Conservation (phyloP, 2,113 vertebrate species). For the Columba livia region DNA sequence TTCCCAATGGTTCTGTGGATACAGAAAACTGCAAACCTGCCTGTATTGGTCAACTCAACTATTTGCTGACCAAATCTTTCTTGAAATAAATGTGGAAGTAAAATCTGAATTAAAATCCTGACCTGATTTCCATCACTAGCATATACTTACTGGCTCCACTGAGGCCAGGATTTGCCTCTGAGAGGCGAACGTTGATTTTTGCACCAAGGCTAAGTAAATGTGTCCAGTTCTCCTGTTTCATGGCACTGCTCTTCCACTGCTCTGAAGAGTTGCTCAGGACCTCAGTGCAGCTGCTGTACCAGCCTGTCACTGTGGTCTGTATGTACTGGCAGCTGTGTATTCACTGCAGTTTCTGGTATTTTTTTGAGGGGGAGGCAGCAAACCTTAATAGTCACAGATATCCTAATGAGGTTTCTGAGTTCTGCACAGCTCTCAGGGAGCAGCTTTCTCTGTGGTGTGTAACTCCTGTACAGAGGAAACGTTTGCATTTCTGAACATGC, state of each 20-base stretch:
- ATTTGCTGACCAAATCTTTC: background rate
- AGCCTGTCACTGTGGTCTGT: background rate
- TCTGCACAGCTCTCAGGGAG: background rate
- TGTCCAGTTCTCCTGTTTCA: background rate
- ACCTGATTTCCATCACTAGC: background rate
- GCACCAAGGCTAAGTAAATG: background rate
- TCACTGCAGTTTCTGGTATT: background rate
- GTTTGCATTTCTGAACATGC: conserved; percentile 8
- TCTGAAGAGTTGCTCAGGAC: background rate
- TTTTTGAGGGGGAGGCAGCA: background rate
- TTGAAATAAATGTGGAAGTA: conserved; percentile 3
- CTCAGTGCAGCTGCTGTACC: background rate
- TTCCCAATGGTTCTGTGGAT: background rate
- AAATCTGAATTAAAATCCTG: background rate
- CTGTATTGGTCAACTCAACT: background rate
- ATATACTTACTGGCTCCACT: background rate
- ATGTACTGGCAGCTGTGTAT: background rate
- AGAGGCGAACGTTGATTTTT: background rate
- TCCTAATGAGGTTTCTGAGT: background rate
- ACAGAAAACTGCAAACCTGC: background rate
- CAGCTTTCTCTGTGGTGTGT: background rate
- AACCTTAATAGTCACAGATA: background rate
- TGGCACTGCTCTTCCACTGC: background rate
- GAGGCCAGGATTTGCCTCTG: background rate
- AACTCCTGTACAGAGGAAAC: background rate